Percentiles rank a stretch among this genome's conserved stretches.
Evolutionary conservation across 2,888 invertebrate species (phyloP).

Genomic region (Amphipoea lucens): DNA sequence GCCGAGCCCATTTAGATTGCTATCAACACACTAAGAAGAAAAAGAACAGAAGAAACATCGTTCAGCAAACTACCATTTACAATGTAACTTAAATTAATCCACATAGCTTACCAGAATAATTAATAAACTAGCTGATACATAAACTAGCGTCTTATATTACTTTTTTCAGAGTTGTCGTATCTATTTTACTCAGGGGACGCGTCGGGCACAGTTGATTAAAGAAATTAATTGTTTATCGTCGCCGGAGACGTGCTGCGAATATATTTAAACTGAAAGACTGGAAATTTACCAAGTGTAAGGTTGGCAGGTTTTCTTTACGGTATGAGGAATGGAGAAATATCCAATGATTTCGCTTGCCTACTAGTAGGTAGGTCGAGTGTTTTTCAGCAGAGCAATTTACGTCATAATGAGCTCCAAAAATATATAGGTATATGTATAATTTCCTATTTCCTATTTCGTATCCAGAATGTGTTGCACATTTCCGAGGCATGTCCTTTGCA

Average conservation of each 20-base stretch:
- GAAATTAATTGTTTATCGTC: conserved; percentile 82
- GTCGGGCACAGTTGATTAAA: conserved; percentile 76
- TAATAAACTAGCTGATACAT: conserved; percentile 38
- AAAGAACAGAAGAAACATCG: not conserved
- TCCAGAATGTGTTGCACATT: not conserved
- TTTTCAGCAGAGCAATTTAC: not conserved
- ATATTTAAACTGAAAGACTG: conserved; percentile 59
- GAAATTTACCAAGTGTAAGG: conserved; percentile 48
- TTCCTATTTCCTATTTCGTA: not conserved
- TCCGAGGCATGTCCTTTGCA: conserved; percentile 19
- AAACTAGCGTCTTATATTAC: conserved; percentile 57
- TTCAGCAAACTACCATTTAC: not conserved
- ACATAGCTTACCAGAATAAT: conserved; percentile 5
- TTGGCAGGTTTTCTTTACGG: conserved; percentile 45
- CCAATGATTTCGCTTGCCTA: not conserved
- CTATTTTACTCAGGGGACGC: conserved; percentile 56
- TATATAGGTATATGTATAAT: not conserved
- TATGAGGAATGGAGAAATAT: not conserved
- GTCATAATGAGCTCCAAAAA: not conserved
- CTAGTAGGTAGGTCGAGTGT: not conserved
- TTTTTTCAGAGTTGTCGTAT: conserved; percentile 64
- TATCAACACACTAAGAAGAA: too few relatives aligned
- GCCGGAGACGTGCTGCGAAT: conserved; percentile 75
- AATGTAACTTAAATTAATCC: not conserved
- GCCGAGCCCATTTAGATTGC: too few relatives aligned